phyloP scores from a whole-genome alignment of 2,888 invertebrate species.

The Agrochola macilenta region DNA sequence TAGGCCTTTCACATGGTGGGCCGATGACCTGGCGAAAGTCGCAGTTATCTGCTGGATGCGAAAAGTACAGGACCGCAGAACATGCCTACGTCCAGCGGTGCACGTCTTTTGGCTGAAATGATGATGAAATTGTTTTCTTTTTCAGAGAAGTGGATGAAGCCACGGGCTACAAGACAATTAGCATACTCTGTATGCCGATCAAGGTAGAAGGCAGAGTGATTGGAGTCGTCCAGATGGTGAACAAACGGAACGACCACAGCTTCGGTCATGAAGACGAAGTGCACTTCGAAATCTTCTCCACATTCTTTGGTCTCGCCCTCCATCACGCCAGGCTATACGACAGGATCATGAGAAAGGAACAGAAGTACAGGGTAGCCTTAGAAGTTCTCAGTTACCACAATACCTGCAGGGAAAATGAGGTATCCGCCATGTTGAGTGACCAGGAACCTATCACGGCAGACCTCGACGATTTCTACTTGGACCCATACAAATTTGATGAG shows the following conservation, averaged over 20 bases:
- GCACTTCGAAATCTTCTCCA: conserved; percentile 95
- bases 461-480: conserved; percentile 92
- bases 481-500: conserved; percentile 93
- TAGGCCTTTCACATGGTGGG: not conserved
- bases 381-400: conserved; percentile 96
- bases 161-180: conserved; percentile 93
- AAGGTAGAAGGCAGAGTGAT: conserved; percentile 94
- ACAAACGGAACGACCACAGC: conserved; percentile 89
- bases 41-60: too few species aligned
- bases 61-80: not conserved
- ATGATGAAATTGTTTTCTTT: not conserved
- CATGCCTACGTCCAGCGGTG: not conserved
- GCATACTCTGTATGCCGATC: conserved; percentile 96
- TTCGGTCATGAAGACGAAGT: conserved; percentile 94
- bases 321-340: conserved; percentile 96
- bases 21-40: not conserved
- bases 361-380: conserved; percentile 95
- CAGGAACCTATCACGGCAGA: conserved; percentile 68
- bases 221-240: conserved; percentile 97
- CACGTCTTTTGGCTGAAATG: not conserved
- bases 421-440: conserved; percentile 77
- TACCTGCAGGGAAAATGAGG: conserved; percentile 94
- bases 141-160: conserved; percentile 91
- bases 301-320: conserved; percentile 96
- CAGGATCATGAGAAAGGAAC: conserved; percentile 95